phyloP scores from a whole-genome alignment of 2,888 invertebrate genomes.

The Stenolophus ochropezus region DNA sequence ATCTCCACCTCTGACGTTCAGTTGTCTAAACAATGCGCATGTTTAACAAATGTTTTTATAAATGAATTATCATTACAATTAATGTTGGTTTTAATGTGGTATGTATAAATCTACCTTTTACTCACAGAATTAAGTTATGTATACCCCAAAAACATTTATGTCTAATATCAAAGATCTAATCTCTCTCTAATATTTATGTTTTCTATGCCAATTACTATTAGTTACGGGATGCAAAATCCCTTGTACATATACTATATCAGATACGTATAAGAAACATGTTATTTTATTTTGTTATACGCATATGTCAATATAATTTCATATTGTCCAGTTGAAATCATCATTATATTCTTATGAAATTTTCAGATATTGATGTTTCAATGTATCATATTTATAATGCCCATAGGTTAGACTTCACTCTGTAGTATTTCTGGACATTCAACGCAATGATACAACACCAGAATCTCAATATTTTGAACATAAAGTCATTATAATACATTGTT shows the following conservation, averaged over 20 bases:
- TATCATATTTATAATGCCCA: slow-evolving; percentile 50
- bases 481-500: too few species aligned
- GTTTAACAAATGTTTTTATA: too few species aligned
- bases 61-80: too few species aligned
- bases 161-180: slow-evolving; percentile 37
- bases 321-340: slow-evolving; percentile 41
- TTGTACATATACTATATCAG: slow-evolving; percentile 49
- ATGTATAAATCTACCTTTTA: too few species aligned
- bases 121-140: too few species aligned
- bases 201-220: slow-evolving; percentile 20
- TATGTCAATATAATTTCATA: slow-evolving; percentile 29
- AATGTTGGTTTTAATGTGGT: too few species aligned
- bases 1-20: too few species aligned
- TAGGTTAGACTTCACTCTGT: slow-evolving; percentile 26
- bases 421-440: slow-evolving; percentile 45
- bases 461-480: too few species aligned
- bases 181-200: slow-evolving; percentile 19
- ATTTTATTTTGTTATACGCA: slow-evolving; percentile 51
- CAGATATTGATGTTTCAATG: slow-evolving; percentile 52
- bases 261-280: slow-evolving; percentile 45
- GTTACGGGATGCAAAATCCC: background rate
- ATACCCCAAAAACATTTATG: background rate
- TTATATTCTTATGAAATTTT: slow-evolving; percentile 49
- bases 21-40: too few species aligned
- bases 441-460: background rate